These are phyloP conservation scores for Tolmerus cingulatus DNA, from an alignment of 2,888 invertebrate species.

Conservation along the genomic window DNA sequence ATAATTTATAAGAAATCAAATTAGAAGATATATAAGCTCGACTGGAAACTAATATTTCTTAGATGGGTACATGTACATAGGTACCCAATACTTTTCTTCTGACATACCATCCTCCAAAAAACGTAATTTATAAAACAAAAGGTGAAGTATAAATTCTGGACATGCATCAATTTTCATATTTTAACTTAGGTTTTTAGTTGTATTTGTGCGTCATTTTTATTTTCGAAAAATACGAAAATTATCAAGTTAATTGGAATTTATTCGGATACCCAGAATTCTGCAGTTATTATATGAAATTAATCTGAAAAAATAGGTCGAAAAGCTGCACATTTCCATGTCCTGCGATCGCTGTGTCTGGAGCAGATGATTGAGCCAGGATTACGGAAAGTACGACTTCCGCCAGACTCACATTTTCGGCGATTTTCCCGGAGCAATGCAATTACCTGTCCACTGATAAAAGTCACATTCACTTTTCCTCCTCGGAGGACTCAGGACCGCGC, in stretches of 20 bases:
- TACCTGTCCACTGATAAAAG: slow-evolving; percentile 19
- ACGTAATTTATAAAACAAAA: no score
- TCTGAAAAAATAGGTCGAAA: background rate
- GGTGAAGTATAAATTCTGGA: no score
- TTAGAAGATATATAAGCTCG: no score
- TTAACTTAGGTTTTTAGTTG: no score
- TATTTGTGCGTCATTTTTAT: background rate
- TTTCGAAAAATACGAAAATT: background rate
- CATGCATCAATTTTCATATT: no score
- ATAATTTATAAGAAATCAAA: no score
- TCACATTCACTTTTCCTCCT: slow-evolving; percentile 15
- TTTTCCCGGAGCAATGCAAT: background rate
- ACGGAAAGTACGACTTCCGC: background rate
- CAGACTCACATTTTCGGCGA: background rate
- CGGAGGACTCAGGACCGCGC: background rate
- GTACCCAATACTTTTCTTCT: no score
- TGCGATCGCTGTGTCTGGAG: background rate
- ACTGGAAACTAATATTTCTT: no score
- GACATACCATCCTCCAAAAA: no score
- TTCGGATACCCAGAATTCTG: background rate
- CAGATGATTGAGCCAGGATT: background rate
- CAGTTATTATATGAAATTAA: background rate
- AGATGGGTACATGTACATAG: no score
- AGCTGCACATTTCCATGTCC: background rate
- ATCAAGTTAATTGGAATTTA: background rate